Percentiles rank a stretch among this genome's conserved stretches.
phyloP scores from a whole-genome alignment of 2,888 invertebrate genomes.

The Pasiphila rectangulata region DNA sequence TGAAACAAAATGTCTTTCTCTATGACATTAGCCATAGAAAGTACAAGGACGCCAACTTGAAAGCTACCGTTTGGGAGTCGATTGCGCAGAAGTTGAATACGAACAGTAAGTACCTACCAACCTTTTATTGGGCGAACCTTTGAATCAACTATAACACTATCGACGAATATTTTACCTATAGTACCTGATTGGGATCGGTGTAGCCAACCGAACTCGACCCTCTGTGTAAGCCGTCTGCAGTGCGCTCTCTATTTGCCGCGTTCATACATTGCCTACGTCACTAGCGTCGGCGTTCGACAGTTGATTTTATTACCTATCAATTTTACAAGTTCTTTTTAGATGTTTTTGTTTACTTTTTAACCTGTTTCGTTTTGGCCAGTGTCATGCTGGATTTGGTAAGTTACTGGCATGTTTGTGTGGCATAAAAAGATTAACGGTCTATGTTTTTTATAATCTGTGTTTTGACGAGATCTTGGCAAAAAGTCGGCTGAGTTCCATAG shows the following conservation, averaged over 20 bases:
- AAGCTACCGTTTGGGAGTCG: constrained; percentile 20
- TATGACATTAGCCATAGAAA: constrained; percentile 21
- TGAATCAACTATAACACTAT: too few species aligned
- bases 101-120: constrained; percentile 22
- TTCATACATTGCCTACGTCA: not conserved
- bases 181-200: too few species aligned
- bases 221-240: not conserved
- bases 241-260: not conserved
- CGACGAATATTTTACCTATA: too few species aligned
- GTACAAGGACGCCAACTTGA: constrained; percentile 23
- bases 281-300: not conserved
- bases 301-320: not conserved
- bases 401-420: too few species aligned
- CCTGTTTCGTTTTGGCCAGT: too few species aligned
- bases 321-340: not conserved
- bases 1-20: constrained; percentile 19
- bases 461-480: too few species aligned
- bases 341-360: constrained; percentile 5
- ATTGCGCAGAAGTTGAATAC: constrained; percentile 17
- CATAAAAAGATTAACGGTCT: too few species aligned
- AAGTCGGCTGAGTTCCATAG: too few species aligned
- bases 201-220: not conserved
- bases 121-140: too few species aligned
- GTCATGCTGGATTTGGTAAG: too few species aligned
- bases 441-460: too few species aligned